Percentiles rank a stretch among this genome's conserved stretches.
Evolutionary conservation across 2,888 invertebrate genomes (phyloP).

Genomic region (Orthonevra nobilis): DNA sequence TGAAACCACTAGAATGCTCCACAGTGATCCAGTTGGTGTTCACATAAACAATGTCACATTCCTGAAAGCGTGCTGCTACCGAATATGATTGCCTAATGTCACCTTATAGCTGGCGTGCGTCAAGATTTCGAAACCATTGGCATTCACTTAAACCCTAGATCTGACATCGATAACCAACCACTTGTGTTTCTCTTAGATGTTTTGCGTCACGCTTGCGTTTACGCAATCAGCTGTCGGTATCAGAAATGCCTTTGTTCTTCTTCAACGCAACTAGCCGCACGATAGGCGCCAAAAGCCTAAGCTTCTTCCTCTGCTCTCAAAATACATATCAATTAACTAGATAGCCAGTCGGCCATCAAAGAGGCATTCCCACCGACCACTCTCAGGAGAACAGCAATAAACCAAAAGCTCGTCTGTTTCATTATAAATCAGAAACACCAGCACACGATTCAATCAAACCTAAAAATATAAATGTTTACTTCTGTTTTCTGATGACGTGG

Average conservation of each 20-base stretch:
- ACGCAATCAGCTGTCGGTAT: conserved; percentile 39
- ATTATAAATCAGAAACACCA: conserved; percentile 38
- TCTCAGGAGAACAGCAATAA: conserved; percentile 74
- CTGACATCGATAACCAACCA: neutral
- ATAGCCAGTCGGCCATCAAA: conserved; percentile 19
- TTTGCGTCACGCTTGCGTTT: conserved; percentile 20
- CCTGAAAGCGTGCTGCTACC: neutral
- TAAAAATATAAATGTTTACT: conserved; percentile 15
- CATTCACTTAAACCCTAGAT: conserved; percentile 14
- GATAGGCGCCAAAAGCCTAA: conserved; percentile 36
- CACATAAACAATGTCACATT: no score
- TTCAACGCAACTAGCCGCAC: neutral
- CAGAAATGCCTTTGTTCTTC: conserved; percentile 16
- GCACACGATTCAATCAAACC: conserved; percentile 2
- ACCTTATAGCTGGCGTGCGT: conserved; percentile 14
- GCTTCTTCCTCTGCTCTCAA: conserved; percentile 3
- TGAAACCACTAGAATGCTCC: no score
- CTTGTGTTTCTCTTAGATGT: neutral
- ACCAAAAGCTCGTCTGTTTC: conserved; percentile 69
- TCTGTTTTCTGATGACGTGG: neutral
- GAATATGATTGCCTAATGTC: neutral
- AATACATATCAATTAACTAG: conserved; percentile 36
- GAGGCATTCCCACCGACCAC: conserved; percentile 71
- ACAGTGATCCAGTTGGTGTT: no score
- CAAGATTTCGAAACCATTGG: neutral